phyloP scores from a whole-genome alignment of 1,140 invertebrate species.

The Heliothis virescens region DNA sequence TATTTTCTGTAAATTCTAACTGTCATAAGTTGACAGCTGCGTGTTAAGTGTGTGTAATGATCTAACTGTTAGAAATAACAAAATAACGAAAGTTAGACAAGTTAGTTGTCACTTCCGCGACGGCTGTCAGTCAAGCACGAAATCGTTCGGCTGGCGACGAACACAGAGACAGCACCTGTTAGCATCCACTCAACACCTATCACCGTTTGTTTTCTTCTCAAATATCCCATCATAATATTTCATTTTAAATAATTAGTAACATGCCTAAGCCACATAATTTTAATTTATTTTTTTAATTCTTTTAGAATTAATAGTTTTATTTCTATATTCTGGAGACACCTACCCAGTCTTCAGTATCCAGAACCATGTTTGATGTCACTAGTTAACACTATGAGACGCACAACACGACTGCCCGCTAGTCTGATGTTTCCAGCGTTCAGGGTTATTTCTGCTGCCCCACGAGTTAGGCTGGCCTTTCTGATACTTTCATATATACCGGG shows the following conservation, averaged over 20 bases:
- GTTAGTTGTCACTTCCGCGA: conserved; percentile 51
- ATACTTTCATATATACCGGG: conserved; percentile 78
- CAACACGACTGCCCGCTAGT: conserved; percentile 82
- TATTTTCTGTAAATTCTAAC: not conserved
- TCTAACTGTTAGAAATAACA: conserved; percentile 39
- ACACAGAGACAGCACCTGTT: conserved; percentile 57
- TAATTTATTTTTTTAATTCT: conserved; percentile 33
- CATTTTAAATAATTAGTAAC: conserved; percentile 40
- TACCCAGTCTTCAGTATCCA: conserved; percentile 85
- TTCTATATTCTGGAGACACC: conserved; percentile 58
- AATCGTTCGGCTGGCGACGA: conserved; percentile 48
- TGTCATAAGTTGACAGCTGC: conserved; percentile 26
- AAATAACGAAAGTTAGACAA: conserved; percentile 37
- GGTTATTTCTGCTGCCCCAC: conserved; percentile 84
- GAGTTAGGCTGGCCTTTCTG: conserved; percentile 70
- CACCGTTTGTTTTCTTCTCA: conserved; percentile 46
- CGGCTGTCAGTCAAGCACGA: conserved; percentile 54
- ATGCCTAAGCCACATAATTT: conserved; percentile 4
- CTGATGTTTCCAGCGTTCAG: conserved; percentile 82
- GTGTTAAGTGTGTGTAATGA: conserved; percentile 27
- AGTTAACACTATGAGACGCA: conserved; percentile 85
- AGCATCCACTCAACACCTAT: conserved; percentile 52
- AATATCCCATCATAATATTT: conserved; percentile 43
- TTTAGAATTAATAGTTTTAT: conserved; percentile 17
- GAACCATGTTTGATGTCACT: conserved; percentile 84